Percentiles rank a stretch among this genome's conserved stretches.
Conservation (phyloP, 2,797 vertebrate species). For the Scleropages formosus region DNA sequence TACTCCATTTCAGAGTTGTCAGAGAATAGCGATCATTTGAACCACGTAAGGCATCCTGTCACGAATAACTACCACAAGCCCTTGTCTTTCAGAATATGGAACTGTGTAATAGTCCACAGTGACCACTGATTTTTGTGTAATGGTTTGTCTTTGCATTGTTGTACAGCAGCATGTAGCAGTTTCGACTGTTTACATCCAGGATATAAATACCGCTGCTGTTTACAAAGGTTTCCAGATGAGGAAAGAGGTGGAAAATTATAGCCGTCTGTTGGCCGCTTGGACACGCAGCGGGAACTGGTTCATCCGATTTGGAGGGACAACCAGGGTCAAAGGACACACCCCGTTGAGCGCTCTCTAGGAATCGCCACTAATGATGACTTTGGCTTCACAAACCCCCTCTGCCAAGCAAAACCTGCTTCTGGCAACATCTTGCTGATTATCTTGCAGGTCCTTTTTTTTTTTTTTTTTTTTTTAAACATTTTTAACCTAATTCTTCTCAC, state of each 20-base stretch:
- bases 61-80: too few species aligned
- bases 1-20: too few species aligned
- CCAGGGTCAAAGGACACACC: not conserved
- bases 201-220: constrained; percentile 68
- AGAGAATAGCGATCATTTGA: too few species aligned
- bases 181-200: constrained; percentile 57
- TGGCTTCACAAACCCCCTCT: not conserved
- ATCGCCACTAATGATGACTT: not conserved
- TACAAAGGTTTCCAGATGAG: constrained; percentile 58
- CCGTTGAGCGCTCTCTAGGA: not conserved
- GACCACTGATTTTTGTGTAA: constrained; percentile 29
- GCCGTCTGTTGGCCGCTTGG: constrained; percentile 36
- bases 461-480: too few species aligned
- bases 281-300: not conserved
- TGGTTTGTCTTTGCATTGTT: constrained; percentile 15
- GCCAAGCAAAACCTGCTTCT: not conserved
- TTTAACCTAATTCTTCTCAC: too few species aligned
- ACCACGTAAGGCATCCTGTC: too few species aligned
- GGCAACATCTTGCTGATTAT: too few species aligned
- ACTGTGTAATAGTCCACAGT: not conserved
- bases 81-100: too few species aligned
- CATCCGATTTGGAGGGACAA: not conserved
- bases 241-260: constrained; percentile 48
- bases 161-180: constrained; percentile 50
- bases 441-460: too few species aligned